A percentile compares a stretch with the other conserved stretches of the same genome.
These are phyloP conservation scores for Sceloporus tristichus DNA, from an alignment of 2,113 vertebrate genomes.

Conservation along the genomic window DNA sequence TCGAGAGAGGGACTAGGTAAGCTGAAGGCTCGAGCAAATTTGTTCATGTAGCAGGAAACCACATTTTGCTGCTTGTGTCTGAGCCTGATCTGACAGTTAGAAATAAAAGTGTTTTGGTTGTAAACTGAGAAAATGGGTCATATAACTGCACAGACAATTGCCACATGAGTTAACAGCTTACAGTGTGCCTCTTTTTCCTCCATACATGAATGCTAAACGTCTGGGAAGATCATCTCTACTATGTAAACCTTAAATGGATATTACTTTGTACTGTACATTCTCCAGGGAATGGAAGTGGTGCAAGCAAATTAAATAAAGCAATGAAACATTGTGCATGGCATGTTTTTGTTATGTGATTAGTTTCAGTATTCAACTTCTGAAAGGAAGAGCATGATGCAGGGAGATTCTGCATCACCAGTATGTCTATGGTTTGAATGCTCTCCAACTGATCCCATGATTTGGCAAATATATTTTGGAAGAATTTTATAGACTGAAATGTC, in stretches of 20 bases:
- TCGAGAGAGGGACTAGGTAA: not conserved
- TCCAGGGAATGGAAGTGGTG: constrained; percentile 4
- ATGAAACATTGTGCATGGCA: not conserved
- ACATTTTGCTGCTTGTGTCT: not conserved
- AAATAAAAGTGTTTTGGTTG: not conserved
- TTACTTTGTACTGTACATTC: not conserved
- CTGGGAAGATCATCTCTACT: not conserved
- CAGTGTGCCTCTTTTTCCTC: not conserved
- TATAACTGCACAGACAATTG: not conserved
- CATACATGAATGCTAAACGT: not conserved
- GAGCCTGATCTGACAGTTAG: not conserved
- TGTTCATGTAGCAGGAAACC: not conserved
- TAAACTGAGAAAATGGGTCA: not conserved
- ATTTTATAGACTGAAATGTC: constrained; percentile 51
- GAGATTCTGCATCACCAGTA: not conserved
- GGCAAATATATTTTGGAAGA: not conserved
- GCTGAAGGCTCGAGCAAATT: not conserved
- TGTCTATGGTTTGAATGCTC: not conserved
- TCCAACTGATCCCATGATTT: not conserved
- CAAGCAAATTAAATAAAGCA: constrained; percentile 7
- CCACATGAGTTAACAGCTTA: not conserved
- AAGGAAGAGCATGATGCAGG: not conserved
- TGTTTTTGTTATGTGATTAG: not conserved
- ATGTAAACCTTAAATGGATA: not conserved
- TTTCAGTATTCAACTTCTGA: not conserved